Evolutionary conservation across 2,113 vertebrate species (phyloP), one percentile per base, ranked within the genome.

Genomic region (Acinonyx jubatus): DNA sequence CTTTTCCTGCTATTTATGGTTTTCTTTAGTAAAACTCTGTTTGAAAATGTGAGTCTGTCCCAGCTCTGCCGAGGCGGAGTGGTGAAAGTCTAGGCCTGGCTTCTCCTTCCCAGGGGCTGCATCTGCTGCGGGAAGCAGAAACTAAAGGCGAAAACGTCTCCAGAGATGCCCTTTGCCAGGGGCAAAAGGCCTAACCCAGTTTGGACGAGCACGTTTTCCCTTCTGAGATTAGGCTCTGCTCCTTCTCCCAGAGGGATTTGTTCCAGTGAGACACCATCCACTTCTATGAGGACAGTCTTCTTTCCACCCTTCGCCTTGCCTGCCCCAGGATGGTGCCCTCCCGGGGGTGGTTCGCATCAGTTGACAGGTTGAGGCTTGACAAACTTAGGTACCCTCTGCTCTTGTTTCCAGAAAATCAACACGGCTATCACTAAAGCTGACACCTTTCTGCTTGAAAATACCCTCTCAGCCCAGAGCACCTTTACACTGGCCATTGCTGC

Each of bases 401-500:
- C 45, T 88, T 93, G 50, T 94, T 98, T 97, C 12, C 98, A 99
- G 99, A 98, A 89, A 97, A 98, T 99, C 83, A 95, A 90, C 2
- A n/a, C 92, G 18, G 99, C 99, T 71, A 98, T 99, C 92, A 93
- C n/a, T 7, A 98, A 97, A 27, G 99, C 99, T 5, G 98, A 96
- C 5, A 19, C 83, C 45, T 99, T 99, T 94, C 94, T 99, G 96
- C 98, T 98, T 61, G 97, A 97, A 92, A 98, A 99, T 1, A 27
- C 97, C n/a, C 3, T 9, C 7, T 89, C 33, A 0, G 95, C 99
- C 50, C 98, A 98, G 97, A 99, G 98, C 91, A 98, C 99, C 31
- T 99, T 99, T 27, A 99, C 99, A 0, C 91, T 99, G 96, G 99
- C 99, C 29, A 99, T 99, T 29, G 96, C 98, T 0, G 97, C 99